Evolutionary conservation across 2,113 vertebrate genomes (phyloP).

Genomic region (Corythornis madagascariensis): DNA sequence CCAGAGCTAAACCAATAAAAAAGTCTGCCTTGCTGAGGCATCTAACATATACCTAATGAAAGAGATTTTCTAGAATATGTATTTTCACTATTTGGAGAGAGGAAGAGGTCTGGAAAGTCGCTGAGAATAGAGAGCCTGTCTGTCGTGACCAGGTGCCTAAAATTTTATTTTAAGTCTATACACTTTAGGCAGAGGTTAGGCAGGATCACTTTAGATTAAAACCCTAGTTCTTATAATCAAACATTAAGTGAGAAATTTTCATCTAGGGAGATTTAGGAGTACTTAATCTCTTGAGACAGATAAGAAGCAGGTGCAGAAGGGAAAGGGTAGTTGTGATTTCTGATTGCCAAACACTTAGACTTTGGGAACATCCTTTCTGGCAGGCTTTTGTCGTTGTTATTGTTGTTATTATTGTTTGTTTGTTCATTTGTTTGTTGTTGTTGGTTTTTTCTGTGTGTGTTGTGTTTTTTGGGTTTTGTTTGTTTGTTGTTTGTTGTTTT

Average conservation of each 20-base stretch:
- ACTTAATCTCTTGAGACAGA: background rate
- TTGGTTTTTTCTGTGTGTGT: too few relatives aligned
- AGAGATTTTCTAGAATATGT: background rate
- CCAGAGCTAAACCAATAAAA: background rate
- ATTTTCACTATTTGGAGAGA: background rate
- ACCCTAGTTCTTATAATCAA: background rate
- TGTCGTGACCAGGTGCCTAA: background rate
- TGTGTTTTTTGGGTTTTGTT: background rate
- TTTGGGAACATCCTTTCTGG: background rate
- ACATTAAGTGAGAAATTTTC: background rate
- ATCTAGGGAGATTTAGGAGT: background rate
- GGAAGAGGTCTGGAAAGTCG: background rate
- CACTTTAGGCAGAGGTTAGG: background rate
- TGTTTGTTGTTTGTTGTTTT: background rate
- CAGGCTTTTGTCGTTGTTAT: background rate
- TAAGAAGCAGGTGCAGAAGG: background rate
- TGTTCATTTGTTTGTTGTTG: too few relatives aligned
- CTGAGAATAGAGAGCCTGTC: background rate
- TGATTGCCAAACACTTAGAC: background rate
- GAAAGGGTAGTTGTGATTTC: background rate
- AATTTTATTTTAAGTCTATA: background rate
- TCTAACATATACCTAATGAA: background rate
- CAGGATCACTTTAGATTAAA: background rate
- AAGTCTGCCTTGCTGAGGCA: background rate
- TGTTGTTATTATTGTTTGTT: too few relatives aligned